Conservation (phyloP, 2,888 invertebrate genomes). For the Timandra comae region DNA sequence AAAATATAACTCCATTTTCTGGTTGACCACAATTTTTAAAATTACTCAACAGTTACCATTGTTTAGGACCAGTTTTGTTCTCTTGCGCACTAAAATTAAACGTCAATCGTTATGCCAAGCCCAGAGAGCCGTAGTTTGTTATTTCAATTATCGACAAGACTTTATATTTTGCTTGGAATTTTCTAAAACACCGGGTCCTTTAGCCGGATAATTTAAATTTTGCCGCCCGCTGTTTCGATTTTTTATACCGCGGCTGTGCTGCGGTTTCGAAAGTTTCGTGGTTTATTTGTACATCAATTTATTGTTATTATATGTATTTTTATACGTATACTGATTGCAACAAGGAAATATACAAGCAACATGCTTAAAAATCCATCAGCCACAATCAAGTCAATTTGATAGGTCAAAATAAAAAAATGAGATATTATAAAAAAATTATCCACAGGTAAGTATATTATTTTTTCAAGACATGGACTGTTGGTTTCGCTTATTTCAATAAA, state of each 20-base stretch:
- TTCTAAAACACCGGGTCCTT: conserved; percentile 48
- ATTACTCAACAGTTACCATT: conserved; percentile 33
- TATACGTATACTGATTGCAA: too few relatives aligned
- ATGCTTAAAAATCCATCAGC: neutral
- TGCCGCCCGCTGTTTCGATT: conserved; percentile 4
- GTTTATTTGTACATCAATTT: conserved; percentile 10
- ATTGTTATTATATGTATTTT: too few relatives aligned
- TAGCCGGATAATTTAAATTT: conserved; percentile 31
- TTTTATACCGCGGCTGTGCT: too few relatives aligned
- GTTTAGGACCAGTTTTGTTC: conserved; percentile 42
- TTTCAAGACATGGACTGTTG: neutral
- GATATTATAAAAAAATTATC: too few relatives aligned
- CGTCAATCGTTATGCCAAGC: conserved; percentile 60
- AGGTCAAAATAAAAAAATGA: too few relatives aligned
- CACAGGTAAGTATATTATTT: too few relatives aligned
- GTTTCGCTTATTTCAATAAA: neutral
- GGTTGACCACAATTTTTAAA: conserved; percentile 15
- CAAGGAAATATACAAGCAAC: too few relatives aligned
- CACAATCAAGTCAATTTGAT: too few relatives aligned
- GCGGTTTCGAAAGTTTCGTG: conserved; percentile 10
- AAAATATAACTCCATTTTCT: conserved; percentile 14
- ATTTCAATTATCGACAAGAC: conserved; percentile 65
- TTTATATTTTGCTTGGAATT: conserved; percentile 42
- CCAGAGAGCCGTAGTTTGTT: conserved; percentile 56
- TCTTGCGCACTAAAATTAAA: conserved; percentile 65